Evolutionary conservation across 30 jellyfish, hydroid and myxozoan species (phyloP).

Genomic region (Cassiopea andromeda): DNA sequence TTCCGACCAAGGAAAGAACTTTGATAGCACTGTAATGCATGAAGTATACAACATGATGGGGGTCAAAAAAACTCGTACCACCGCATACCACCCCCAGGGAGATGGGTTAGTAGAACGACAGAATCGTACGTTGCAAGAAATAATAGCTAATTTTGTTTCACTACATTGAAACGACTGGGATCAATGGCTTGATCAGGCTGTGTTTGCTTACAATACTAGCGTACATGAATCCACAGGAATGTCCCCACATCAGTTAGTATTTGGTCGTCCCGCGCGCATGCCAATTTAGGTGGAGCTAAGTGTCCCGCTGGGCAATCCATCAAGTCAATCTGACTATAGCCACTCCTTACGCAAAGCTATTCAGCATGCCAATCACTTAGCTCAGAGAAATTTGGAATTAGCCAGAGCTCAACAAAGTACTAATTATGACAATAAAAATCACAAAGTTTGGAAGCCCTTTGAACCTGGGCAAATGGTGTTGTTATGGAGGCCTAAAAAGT

Average conservation of each 20-base stretch:
- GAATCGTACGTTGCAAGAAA: conserved; percentile 29
- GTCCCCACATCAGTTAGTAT: conserved; percentile 32
- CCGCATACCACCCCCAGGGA: conserved; percentile 35
- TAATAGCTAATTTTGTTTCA: conserved; percentile 14
- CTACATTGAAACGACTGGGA: conserved; percentile 14
- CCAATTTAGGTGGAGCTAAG: conserved; percentile 20
- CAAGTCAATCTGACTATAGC: conserved; percentile 34
- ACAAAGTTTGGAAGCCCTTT: conserved; percentile 1
- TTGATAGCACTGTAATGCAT: conserved; percentile 28
- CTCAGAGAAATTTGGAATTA: conserved; percentile 6
- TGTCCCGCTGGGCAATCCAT: conserved; percentile 14
- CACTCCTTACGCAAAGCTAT: conserved; percentile 25
- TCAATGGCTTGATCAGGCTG: conserved; percentile 33
- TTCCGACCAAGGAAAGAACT: conserved; percentile 53
- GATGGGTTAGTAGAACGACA: conserved; percentile 42
- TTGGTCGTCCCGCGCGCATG: conserved; percentile 56
- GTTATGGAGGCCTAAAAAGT: conserved; percentile 34
- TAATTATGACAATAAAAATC: neutral
- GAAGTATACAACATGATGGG: conserved; percentile 24
- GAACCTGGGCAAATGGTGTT: conserved; percentile 13
- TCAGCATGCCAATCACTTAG: conserved; percentile 28
- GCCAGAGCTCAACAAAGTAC: conserved; percentile 23
- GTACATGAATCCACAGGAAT: conserved; percentile 43
- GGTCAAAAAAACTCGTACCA: neutral
- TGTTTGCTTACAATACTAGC: conserved; percentile 53